Evolutionary conservation across 2,797 vertebrate genomes (phyloP).

Genomic region (Sebastes nivosus): DNA sequence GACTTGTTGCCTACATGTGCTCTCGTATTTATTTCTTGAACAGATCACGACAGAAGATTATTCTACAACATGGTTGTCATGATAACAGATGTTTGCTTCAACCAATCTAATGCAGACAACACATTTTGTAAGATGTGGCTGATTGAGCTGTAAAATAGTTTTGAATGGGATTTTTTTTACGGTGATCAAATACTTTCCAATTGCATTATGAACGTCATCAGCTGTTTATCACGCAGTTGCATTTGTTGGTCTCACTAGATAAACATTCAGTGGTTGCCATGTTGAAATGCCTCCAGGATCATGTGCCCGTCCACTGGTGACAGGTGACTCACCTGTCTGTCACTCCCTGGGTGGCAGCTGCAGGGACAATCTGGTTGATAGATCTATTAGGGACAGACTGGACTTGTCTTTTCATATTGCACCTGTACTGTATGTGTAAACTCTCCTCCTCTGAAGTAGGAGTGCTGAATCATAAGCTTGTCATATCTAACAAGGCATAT

Average conservation of each 20-base stretch:
- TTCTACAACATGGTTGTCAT: not conserved
- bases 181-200: not conserved
- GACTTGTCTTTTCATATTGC: not conserved
- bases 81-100: not conserved
- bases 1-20: not conserved
- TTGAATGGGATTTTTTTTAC: conserved; percentile 1
- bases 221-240: not conserved
- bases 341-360: conserved; percentile 20
- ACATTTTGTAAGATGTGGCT: not conserved
- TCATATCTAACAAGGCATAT: not conserved
- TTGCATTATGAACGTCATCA: not conserved
- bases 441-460: not conserved
- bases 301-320: not conserved
- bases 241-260: not conserved
- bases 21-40: not conserved
- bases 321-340: conserved; percentile 49
- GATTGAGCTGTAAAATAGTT: not conserved
- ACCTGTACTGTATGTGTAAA: conserved; percentile 5
- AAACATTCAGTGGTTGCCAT: not conserved
- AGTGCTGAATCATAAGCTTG: not conserved
- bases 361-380: conserved; percentile 10
- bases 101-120: not conserved
- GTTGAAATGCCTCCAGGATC: conserved; percentile 20
- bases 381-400: not conserved
- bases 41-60: not conserved